phyloP scores from a whole-genome alignment of 1,140 invertebrate species.

The Lepidurus apus region DNA sequence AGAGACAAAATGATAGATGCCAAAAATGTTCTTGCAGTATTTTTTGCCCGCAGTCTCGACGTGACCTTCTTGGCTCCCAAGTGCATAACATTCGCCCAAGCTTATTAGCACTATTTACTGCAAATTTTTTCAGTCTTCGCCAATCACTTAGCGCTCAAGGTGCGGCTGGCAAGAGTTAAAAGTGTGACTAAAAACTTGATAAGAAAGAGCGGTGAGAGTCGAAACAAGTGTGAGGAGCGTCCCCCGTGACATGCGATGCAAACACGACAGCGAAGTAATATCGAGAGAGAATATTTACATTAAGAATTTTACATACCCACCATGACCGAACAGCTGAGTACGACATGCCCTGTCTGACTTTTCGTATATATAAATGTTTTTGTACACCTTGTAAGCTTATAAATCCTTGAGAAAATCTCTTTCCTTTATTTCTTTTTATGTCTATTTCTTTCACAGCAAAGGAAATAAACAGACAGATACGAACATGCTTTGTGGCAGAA shows the following conservation, averaged over 20 bases:
- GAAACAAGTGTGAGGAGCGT: not conserved
- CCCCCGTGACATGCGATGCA: not conserved
- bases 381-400: not conserved
- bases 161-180: not conserved
- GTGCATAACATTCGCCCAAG: not conserved
- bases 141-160: not conserved
- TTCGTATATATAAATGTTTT: not conserved
- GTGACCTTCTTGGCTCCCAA: not conserved
- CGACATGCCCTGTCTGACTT: not conserved
- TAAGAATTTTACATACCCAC: not conserved
- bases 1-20: conserved; percentile 5
- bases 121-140: not conserved
- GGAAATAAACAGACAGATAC: not conserved
- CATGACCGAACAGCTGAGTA: not conserved
- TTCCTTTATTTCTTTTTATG: not conserved
- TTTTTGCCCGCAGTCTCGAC: not conserved
- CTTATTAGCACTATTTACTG: not conserved
- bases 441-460: not conserved
- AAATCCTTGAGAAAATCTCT: not conserved
- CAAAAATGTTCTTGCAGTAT: not conserved
- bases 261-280: not conserved
- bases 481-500: not conserved
- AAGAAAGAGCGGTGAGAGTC: not conserved
- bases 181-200: not conserved
- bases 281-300: not conserved